Percentiles rank a stretch among this genome's conserved stretches.
Conservation (phyloP, 2,888 invertebrate genomes). For the Thera obeliscata region DNA sequence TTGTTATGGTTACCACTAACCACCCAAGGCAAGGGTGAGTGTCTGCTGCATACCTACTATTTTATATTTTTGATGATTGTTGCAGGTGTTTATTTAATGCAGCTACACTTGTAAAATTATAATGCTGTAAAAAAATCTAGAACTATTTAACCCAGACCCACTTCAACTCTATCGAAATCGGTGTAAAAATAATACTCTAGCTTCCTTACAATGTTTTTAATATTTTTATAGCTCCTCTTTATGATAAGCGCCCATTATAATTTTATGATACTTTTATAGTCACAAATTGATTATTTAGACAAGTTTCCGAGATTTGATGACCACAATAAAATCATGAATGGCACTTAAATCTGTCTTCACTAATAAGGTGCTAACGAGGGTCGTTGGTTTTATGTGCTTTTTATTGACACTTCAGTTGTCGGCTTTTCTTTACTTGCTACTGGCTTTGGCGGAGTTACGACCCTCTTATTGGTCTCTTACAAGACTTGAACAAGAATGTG, state of each 20-base stretch:
- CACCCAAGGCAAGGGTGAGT: too few species aligned
- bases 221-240: slow-evolving; percentile 25
- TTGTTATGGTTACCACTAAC: too few species aligned
- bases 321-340: slow-evolving; percentile 70
- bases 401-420: slow-evolving; percentile 75
- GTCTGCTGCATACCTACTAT: too few species aligned
- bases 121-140: too few species aligned
- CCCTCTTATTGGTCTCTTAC: slow-evolving; percentile 71
- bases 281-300: slow-evolving; percentile 58
- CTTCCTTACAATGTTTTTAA: slow-evolving; percentile 1
- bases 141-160: too few species aligned
- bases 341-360: slow-evolving; percentile 72
- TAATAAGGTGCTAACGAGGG: slow-evolving; percentile 81
- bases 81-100: too few species aligned
- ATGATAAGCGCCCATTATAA: slow-evolving; percentile 37
- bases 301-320: slow-evolving; percentile 62
- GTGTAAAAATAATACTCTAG: not conserved
- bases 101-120: too few species aligned
- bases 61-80: too few species aligned
- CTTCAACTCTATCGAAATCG: not conserved
- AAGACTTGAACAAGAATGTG: slow-evolving; percentile 49
- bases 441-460: slow-evolving; percentile 27
- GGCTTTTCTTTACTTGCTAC: slow-evolving; percentile 62
- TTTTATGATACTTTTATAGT: slow-evolving; percentile 56
- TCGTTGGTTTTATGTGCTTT: slow-evolving; percentile 78